These are phyloP conservation scores for Campaea margaritaria DNA, from an alignment of 2,888 invertebrate species.

Conservation along the genomic window DNA sequence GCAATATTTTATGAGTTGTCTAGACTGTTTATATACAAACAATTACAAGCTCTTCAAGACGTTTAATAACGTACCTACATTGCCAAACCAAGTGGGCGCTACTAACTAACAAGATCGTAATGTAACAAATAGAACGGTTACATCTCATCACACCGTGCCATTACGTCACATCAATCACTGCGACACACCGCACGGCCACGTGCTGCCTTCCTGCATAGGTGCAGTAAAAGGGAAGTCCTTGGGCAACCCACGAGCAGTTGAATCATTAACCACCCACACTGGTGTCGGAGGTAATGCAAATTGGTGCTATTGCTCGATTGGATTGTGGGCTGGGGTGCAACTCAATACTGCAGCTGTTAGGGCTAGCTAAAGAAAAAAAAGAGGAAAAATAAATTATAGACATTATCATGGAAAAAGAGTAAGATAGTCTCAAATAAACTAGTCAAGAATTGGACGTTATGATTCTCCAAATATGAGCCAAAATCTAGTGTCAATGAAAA, in stretches of 20 bases:
- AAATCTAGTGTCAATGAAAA: too few species aligned
- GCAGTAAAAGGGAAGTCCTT: constrained; percentile 82
- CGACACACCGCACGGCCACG: constrained; percentile 34
- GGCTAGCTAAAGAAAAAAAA: constrained; percentile 5
- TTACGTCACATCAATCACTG: constrained; percentile 29
- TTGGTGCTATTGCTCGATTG: constrained; percentile 56
- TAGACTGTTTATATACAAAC: too few species aligned
- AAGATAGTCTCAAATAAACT: neutral
- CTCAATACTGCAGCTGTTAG: constrained; percentile 26
- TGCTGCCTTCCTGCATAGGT: constrained; percentile 59
- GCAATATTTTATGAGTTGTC: too few species aligned
- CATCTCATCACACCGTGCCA: neutral
- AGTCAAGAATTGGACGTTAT: too few species aligned
- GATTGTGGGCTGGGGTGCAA: constrained; percentile 44
- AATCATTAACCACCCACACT: constrained; percentile 77
- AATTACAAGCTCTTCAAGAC: too few species aligned
- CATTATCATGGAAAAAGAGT: neutral
- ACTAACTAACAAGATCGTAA: neutral
- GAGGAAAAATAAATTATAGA: neutral
- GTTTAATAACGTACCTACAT: too few species aligned
- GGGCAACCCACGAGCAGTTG: constrained; percentile 69
- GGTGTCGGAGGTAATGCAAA: constrained; percentile 46
- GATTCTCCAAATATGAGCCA: too few species aligned
- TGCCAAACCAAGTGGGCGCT: neutral
- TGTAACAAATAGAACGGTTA: neutral